These are phyloP conservation scores for Elachura formosa DNA, from an alignment of 2,113 vertebrate genomes.

Conservation along the genomic window DNA sequence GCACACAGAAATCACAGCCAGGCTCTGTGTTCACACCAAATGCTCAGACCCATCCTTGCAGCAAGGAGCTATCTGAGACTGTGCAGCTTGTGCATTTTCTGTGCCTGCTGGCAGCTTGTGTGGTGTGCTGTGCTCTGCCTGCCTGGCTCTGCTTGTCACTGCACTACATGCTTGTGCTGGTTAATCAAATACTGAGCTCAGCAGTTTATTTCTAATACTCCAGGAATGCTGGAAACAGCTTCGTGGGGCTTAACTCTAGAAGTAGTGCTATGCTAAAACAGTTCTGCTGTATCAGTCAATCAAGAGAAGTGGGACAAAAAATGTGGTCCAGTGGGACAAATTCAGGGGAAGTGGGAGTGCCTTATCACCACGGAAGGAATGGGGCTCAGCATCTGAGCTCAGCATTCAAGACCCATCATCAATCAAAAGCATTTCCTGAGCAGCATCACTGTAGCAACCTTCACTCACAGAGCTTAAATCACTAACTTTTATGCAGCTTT, in stretches of 20 bases:
- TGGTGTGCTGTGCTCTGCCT: background rate
- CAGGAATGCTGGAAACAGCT: constrained; percentile 9
- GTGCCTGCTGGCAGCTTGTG: background rate
- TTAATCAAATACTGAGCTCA: background rate
- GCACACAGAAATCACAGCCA: background rate
- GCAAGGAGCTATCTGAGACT: background rate
- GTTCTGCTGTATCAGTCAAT: fast-evolving
- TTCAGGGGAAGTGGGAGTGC: background rate
- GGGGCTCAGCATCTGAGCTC: background rate
- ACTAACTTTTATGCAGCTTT: background rate
- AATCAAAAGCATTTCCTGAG: background rate
- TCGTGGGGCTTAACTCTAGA: background rate
- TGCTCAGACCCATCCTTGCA: background rate
- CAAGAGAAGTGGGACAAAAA: background rate
- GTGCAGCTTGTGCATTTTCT: background rate
- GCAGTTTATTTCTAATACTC: background rate
- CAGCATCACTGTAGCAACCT: background rate
- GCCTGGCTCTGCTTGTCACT: background rate
- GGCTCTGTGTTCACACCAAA: background rate
- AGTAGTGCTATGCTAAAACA: background rate
- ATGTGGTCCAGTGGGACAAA: background rate
- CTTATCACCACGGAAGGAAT: too few species aligned
- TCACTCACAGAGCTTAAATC: background rate
- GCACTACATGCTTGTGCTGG: background rate
- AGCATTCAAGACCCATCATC: background rate